Evolutionary conservation across 1,140 invertebrate genomes (phyloP), one percentile per base, ranked within the genome.

Genomic region (Apolygus lucorum): DNA sequence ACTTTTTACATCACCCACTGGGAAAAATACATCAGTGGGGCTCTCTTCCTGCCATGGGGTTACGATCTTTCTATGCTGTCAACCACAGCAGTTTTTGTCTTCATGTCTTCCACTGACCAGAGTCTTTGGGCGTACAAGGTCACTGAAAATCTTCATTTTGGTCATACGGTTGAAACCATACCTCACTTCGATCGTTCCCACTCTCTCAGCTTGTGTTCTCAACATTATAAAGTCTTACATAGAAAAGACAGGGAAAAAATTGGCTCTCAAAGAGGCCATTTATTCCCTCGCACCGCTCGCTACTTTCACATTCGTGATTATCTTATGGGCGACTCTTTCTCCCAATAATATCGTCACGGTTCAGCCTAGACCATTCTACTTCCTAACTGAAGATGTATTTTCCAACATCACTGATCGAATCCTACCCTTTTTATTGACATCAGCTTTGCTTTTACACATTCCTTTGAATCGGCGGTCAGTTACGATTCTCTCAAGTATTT

Each of bases 11-110:
- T 93, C 1, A 94, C 94, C 63, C 96, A 99, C 78, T 98, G 93
- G 89, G 96, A 98, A 81, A 98, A 98, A 77, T 98, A 99, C 80
- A 97, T 95, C 78, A 98, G 96, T 0, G 94, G 94, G 0, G 87
- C 96, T 8, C 81, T 99, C 14, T 98, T 93, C 79, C 81, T 99
- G 62, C 95, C 96, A 0, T 98, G 95, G 96, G 92, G 93, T 28
- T 99, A 98, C 76, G 96, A 98, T 81, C 82, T 95, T 65, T 94
- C 93, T 72, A 96, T 97, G 87, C 83, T 94, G 79, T 11, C 34
- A 17, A 49, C 34, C 17, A 49, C 34, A 49, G 17, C 34, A 17
- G 34, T 49, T 49, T 49, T 49, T 49, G 17, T 49, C 17, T 8
- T 49, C 8, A 17, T 8, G 8, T 49, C 8, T 17, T 49, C 8